Base-by-base conservation (phyloP, 2,888 invertebrate genomes). In the Stenodema calcarata region DNA sequence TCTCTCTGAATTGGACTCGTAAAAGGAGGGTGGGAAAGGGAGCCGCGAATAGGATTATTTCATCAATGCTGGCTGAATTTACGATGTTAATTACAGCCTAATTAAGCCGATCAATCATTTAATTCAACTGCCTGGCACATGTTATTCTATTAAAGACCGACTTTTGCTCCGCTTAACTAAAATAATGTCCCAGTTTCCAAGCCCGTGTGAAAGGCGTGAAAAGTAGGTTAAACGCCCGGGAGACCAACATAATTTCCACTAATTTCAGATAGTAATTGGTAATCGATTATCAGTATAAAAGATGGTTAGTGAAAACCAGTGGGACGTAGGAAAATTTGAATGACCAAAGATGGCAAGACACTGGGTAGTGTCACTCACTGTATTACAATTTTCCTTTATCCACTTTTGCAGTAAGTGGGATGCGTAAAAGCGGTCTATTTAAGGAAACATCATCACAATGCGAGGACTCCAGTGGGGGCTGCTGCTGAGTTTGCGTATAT, bases 51-150 rank as follows among this genome's bases (percentile, higher is more conserved):
- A 41, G 86, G 78, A 86, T 78, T 86, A 78, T 78, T 86, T 78
- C 78, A 86, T 84, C 84, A 84, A 82, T 82, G 28, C 80, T 11
- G 50, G 84, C 73, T 27, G 70, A 70, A 62, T 30, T 69, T 81
- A 50, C 35, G 28, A 73, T 84, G 70, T 73, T 84, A 84, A 84
- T 84, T 84, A 50, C 42, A 73, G 16, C 30, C 73, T 73, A 84
- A 84, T 84, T 44, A 73, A 73, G 47, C 18, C 73, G 27, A 70
- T 80, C 80, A 50, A 80, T 80, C 78, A 47, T 47, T 78, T 35
- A 30, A 73, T 78, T 78, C 78, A 42, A 47, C 44, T 47, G 41
- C 78, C 47, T n/a, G 44, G 78, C 42, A 44, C 44, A 42, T 47
- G 78, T 44, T 78, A 44, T 78, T 42, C 78, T 47, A 78, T 78